Evolutionary conservation across 2,113 vertebrate genomes (phyloP).

Genomic region (Cebidichthys violaceus): DNA sequence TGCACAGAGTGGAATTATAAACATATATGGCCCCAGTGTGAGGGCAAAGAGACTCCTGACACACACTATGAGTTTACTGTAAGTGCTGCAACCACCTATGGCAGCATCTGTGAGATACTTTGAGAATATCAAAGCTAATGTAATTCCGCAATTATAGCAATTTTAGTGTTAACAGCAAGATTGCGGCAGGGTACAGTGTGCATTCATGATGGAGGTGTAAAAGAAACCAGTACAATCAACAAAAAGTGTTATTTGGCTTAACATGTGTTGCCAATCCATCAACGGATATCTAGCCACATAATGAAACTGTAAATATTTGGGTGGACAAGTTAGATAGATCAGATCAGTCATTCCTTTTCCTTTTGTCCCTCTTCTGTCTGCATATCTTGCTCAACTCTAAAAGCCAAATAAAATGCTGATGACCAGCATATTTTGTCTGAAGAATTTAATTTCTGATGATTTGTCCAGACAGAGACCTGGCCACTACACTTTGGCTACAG

Average conservation of each 20-base stretch:
- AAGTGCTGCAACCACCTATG: conserved; percentile 15
- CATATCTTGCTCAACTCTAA: neutral
- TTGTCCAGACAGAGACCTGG: neutral
- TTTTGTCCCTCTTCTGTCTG: neutral
- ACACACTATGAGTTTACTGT: conserved; percentile 11
- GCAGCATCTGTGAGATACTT: conserved; percentile 21
- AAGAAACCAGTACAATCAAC: conserved; percentile 23
- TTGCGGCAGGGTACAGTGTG: conserved; percentile 2
- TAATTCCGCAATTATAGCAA: neutral
- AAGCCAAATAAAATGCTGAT: neutral
- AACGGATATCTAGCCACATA: conserved; percentile 22
- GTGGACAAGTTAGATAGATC: neutral
- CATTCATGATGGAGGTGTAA: neutral
- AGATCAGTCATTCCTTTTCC: neutral
- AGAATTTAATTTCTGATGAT: neutral
- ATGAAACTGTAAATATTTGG: conserved; percentile 38
- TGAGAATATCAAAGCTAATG: conserved; percentile 29
- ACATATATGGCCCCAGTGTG: conserved; percentile 14
- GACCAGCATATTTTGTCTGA: neutral
- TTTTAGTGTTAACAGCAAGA: conserved; percentile 30
- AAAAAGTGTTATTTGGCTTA: conserved; percentile 10
- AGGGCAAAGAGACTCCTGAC: conserved; percentile 9
- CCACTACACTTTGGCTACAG: neutral
- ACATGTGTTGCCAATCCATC: conserved; percentile 12
- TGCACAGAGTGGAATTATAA: conserved; percentile 29